Evolutionary conservation across 2,113 vertebrate species (phyloP).

Genomic region (Drymodes brunneopygia): DNA sequence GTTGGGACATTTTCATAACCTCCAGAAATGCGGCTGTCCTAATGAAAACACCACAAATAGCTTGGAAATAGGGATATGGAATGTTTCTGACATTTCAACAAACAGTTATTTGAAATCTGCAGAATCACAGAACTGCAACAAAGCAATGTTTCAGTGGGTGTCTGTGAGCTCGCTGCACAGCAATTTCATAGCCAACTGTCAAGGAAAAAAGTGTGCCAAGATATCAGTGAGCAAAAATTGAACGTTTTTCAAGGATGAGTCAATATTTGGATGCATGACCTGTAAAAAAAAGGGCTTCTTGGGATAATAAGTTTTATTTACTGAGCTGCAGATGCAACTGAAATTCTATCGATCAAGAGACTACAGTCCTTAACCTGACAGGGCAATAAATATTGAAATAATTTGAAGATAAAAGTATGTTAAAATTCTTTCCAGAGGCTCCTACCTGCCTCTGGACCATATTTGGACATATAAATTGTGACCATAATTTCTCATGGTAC

Average conservation of each 20-base stretch:
- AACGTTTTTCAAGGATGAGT: background rate
- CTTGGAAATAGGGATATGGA: background rate
- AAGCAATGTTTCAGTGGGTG: background rate
- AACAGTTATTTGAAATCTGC: background rate
- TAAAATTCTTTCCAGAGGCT: background rate
- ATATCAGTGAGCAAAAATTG: background rate
- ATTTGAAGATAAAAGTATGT: background rate
- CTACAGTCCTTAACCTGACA: background rate
- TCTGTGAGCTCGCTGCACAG: background rate
- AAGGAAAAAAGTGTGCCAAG: background rate
- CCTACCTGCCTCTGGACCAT: too few relatives aligned
- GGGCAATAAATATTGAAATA: background rate
- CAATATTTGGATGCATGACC: background rate
- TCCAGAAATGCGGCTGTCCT: conserved; percentile 93
- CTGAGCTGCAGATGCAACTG: background rate
- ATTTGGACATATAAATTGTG: too few relatives aligned
- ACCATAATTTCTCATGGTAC: background rate
- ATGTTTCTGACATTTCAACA: background rate
- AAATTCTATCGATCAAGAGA: background rate
- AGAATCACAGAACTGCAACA: background rate
- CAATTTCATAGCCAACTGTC: background rate
- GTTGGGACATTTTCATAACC: conserved; percentile 98
- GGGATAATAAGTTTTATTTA: background rate
- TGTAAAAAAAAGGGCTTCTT: background rate
- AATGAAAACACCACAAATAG: background rate